Evolutionary conservation across 1,140 invertebrate species (phyloP), one percentile per base, ranked within the genome.

Genomic region (Caerostris darwini): DNA sequence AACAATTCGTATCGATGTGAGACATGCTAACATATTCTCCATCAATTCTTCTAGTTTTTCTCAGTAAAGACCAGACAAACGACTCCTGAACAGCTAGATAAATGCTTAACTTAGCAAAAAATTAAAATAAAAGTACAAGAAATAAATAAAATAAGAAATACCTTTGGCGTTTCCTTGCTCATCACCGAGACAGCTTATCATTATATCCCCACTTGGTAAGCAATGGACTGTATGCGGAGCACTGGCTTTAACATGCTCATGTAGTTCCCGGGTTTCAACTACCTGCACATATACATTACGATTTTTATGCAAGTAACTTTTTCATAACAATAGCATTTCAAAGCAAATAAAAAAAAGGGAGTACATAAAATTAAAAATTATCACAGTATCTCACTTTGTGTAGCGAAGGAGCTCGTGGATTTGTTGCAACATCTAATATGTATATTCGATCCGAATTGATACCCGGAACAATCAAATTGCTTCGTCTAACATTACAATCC

Each of bases 171-270:
- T 97, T 69, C 97, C 98, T 8, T 98, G 96, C 3, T 96, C 96
- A 96, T 98, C 98, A 7, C 99, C 99, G 97, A 99, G 97, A 7
- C 97, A 98, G 7, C 98, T 99, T 95, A 99, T 99, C 97, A 99
- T 99, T 69, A 99, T 97, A 95, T 99, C 97, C 0, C 99, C 99
- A 94, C 96, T 97, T 12, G 98, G 97, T 64, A 99, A 96, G 96
- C 99, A 99, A 96, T 99, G 99, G 7, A 98, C 97, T 0, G 99
- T 99, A 95, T 99, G 99, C 0, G 98, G 98, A 67, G 98, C 97
- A 10, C 97, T 97, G 53, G 98, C 97, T 95, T 98, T 97, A 6
- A 95, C 95, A 67, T 95, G 95, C 93, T 97, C 96, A 95, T 97
- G 97, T 95, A 99, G 96, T 95, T 98, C 97, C 50, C 96, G 95